Base-by-base conservation (phyloP, 2,888 invertebrate genomes). In the Argyresthia albistria region DNA sequence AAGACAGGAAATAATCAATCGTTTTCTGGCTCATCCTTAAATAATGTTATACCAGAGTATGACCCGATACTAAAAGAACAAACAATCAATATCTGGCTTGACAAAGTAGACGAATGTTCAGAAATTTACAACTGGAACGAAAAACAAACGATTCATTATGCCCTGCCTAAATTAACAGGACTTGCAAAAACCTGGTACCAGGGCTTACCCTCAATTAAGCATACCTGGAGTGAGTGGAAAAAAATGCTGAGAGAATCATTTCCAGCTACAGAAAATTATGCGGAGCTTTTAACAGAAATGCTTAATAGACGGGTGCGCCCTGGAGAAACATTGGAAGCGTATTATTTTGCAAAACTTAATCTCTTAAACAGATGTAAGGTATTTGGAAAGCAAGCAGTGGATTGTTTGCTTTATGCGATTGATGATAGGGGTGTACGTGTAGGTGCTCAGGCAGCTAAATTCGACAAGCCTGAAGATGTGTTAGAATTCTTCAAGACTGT, bases 391-490 rank as follows among this genome's bases (percentile, higher is more conserved):
- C 43, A 50, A 15, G 60, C 62, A 0, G 60, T 62, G 7, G 61
- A 62, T 16, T 60, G 59, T 48, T n/a, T 62, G 0, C 15, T 60
- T 7, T 37, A 54, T 37, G 60, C 59, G 0, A 45, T 61, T 7
- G 60, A 60, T 1, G 61, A 61, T 48, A 48, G 58, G 1, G 55
- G 56, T 0, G 39, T 61, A 3, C 55, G 50, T 42, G 25, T 60
- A 16, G 58, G 60, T 4, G 60, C 60, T 4, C 54, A 61, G 25
- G 61, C 61, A 4, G 59, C 56, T 4, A 52, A 52, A 35, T 61
- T 57, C 43, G 8, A 8, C 0, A 50, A 53, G 36, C 60, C 60
- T 0, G 60, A 59, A 50, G 43, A 58, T 8, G 54, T 60, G 2
- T 4, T 61, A 4, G 54, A 54, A 35, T 60, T 57, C 51, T 57